Percentiles rank a stretch among this genome's conserved stretches.
Conservation (phyloP, 2,797 vertebrate genomes). For the Gymnothorax javanicus region DNA sequence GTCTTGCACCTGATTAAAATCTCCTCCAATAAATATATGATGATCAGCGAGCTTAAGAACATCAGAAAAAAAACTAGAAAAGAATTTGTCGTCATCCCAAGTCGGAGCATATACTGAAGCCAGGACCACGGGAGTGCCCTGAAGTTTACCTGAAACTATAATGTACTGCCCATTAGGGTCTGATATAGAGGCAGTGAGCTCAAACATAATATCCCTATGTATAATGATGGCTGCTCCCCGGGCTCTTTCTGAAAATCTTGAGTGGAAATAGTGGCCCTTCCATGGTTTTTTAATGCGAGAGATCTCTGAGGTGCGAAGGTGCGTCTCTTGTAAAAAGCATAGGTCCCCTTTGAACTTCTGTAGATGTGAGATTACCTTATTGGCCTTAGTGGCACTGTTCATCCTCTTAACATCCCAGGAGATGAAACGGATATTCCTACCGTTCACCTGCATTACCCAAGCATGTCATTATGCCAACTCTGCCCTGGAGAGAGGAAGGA, state of each 20-base stretch:
- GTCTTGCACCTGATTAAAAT: constrained; percentile 4
- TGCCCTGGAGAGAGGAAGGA: too few relatives aligned
- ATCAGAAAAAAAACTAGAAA: not conserved
- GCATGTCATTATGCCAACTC: too few relatives aligned
- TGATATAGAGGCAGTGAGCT: not conserved
- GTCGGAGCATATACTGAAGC: too few relatives aligned
- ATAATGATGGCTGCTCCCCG: constrained; percentile 9
- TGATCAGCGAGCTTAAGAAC: not conserved
- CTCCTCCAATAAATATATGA: constrained; percentile 13
- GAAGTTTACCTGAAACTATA: not conserved
- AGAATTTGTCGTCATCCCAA: too few relatives aligned
- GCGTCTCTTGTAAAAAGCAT: constrained; percentile 13
- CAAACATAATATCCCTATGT: not conserved
- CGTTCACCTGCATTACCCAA: too few relatives aligned
- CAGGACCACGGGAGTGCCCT: too few relatives aligned
- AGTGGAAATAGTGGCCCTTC: constrained; percentile 9
- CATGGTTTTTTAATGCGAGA: not conserved
- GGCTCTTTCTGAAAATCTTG: constrained; percentile 3
- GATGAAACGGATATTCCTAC: too few relatives aligned
- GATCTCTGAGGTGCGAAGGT: not conserved
- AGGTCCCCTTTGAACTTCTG: constrained; percentile 10
- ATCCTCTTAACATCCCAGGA: too few relatives aligned
- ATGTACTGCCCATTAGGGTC: not conserved
- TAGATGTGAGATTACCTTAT: not conserved
- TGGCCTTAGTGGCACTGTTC: too few relatives aligned